Percentiles rank a stretch among this genome's conserved stretches.
These are phyloP conservation scores for Drosophila ficusphila DNA, from an alignment of 1,140 invertebrate species.

Conservation along the genomic window DNA sequence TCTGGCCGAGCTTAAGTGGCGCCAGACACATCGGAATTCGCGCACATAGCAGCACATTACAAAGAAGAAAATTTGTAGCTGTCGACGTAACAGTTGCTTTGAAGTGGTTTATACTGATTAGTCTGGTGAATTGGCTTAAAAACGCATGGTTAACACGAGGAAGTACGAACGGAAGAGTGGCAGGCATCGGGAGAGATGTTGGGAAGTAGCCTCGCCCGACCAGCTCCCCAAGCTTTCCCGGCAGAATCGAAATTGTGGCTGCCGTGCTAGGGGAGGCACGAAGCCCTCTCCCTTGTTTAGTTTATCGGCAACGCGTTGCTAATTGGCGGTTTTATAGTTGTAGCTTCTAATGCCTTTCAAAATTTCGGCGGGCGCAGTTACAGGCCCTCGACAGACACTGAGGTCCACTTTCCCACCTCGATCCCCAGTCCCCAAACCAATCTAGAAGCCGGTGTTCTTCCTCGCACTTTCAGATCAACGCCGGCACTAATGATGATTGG, in stretches of 20 bases:
- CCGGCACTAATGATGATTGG: slow-evolving; percentile 66
- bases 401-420: slow-evolving; percentile 21
- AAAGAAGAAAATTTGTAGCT: slow-evolving; percentile 50
- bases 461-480: slow-evolving; percentile 4
- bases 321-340: slow-evolving; percentile 72
- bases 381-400: background rate
- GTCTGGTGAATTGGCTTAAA: slow-evolving; percentile 60
- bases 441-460: background rate
- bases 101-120: slow-evolving; percentile 72
- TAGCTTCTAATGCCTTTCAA: slow-evolving; percentile 57
- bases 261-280: no score
- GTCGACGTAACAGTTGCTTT: slow-evolving; percentile 36
- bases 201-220: slow-evolving; percentile 1
- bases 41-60: slow-evolving; percentile 34
- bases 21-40: slow-evolving; percentile 64
- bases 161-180: background rate
- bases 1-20: slow-evolving; percentile 16
- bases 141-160: slow-evolving; percentile 31
- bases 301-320: slow-evolving; percentile 66
- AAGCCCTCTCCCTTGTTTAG: slow-evolving; percentile 38
- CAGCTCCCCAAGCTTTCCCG: slow-evolving; percentile 3
- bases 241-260: slow-evolving; percentile 2
- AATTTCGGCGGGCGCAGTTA: slow-evolving; percentile 24
- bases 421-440: slow-evolving; percentile 11
- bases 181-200: background rate